A percentile compares a stretch with the other conserved stretches of the same genome.
phyloP scores from a whole-genome alignment of 2,888 invertebrate species.

The Heteromyza rotundicornis region DNA sequence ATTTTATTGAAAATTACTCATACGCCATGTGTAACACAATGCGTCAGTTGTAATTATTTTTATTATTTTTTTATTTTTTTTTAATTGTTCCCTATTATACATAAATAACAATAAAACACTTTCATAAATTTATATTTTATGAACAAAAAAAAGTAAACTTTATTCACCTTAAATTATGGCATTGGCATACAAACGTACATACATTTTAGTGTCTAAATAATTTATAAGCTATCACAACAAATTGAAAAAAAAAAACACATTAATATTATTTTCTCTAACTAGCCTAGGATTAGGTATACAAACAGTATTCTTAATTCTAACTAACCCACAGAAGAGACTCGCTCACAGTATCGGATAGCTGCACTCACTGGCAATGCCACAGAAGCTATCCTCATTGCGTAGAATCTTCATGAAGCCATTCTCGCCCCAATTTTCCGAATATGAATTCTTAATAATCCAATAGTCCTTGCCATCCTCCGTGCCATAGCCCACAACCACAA shows the following conservation, averaged over 20 bases:
- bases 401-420: conserved; percentile 55
- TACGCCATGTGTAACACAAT: too few relatives aligned
- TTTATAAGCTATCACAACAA: conserved; percentile 3
- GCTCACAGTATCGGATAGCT: conserved; percentile 57
- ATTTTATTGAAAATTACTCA: too few relatives aligned
- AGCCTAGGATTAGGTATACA: background rate
- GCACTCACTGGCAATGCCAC: conserved; percentile 59
- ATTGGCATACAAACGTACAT: too few relatives aligned
- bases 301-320: too few relatives aligned
- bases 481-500: conserved; percentile 60
- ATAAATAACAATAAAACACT: too few relatives aligned
- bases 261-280: conserved; percentile 5
- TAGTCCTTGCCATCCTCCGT: conserved; percentile 55
- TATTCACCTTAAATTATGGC: too few relatives aligned
- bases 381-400: conserved; percentile 54
- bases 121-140: too few relatives aligned
- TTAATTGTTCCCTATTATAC: too few relatives aligned
- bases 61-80: too few relatives aligned
- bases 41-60: too few relatives aligned
- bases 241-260: conserved; percentile 22
- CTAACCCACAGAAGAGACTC: background rate
- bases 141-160: too few relatives aligned
- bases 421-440: conserved; percentile 60
- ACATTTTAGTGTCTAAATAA: background rate
- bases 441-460: conserved; percentile 60